Evolutionary conservation across 2,888 invertebrate species (phyloP).

Genomic region (Eulithis testata): DNA sequence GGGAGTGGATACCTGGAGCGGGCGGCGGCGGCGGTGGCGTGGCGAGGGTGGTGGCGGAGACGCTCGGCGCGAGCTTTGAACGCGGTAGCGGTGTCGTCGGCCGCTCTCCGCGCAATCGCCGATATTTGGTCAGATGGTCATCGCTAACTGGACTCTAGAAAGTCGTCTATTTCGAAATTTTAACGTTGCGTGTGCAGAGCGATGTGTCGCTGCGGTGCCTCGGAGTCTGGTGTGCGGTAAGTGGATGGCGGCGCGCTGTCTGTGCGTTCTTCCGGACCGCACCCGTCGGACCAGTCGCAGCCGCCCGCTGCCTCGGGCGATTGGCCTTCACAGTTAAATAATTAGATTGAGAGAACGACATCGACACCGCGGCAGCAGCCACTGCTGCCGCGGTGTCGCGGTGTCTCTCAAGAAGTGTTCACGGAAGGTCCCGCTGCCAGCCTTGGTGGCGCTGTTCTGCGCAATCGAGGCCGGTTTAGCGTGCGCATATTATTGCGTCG

Average conservation of each 20-base stretch:
- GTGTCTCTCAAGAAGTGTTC: conserved; percentile 65
- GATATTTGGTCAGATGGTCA: conserved; percentile 65
- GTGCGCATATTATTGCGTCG: conserved; percentile 69
- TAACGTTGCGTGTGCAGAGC: conserved; percentile 76
- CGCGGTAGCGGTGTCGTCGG: conserved; percentile 50
- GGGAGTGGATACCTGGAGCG: conserved; percentile 27
- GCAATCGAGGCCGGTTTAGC: conserved; percentile 81
- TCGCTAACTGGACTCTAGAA: conserved; percentile 76
- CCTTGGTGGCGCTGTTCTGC: conserved; percentile 82
- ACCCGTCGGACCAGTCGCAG: conserved; percentile 83
- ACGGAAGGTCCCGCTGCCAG: conserved; percentile 79
- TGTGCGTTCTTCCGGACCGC: conserved; percentile 79
- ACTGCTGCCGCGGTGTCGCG: conserved; percentile 46
- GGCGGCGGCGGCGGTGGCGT: conserved; percentile 24
- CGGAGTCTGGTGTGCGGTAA: conserved; percentile 73
- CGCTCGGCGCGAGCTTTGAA: conserved; percentile 13
- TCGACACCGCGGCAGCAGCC: conserved; percentile 51
- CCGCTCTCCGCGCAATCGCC: conserved; percentile 54
- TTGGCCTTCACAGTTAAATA: conserved; percentile 82
- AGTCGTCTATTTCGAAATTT: conserved; percentile 81
- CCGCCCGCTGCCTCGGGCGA: conserved; percentile 80
- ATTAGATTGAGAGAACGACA: conserved; percentile 78
- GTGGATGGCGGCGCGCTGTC: conserved; percentile 82
- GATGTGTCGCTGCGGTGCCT: conserved; percentile 80
- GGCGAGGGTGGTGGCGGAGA: conserved; percentile 21